Evolutionary conservation across 2,113 vertebrate genomes (phyloP).

Genomic region (Pelusios castaneus): DNA sequence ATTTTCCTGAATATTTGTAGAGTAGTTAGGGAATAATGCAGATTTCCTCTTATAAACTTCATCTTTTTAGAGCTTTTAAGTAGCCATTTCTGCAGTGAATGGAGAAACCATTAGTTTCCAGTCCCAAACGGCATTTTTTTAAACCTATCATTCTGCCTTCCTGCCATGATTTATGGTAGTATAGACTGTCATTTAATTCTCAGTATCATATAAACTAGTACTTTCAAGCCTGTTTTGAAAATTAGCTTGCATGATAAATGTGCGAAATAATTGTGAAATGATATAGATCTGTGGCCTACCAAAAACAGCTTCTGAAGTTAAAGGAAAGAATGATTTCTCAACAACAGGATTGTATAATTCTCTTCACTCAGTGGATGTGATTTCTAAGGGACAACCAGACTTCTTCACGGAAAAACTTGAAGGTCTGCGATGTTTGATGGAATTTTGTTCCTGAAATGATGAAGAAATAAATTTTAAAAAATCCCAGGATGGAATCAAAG

Average conservation of each 20-base stretch:
- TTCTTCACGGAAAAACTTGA: not conserved
- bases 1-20: constrained; percentile 1
- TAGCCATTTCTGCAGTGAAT: not conserved
- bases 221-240: not conserved
- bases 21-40: not conserved
- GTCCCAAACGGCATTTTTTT: not conserved
- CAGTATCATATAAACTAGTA: not conserved
- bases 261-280: not conserved
- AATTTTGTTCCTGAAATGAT: not conserved
- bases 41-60: fast-evolving
- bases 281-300: not conserved
- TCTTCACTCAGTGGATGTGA: fast-evolving
- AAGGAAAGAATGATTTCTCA: constrained; percentile 17
- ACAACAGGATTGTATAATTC: not conserved
- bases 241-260: not conserved
- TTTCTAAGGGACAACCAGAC: not conserved
- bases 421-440: not conserved
- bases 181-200: not conserved
- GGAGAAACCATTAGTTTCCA: not conserved
- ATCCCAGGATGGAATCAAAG: not conserved
- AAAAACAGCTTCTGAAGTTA: constrained; percentile 15
- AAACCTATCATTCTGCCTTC: not conserved
- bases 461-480: not conserved
- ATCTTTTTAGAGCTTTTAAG: not conserved
- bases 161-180: not conserved